Conservation (phyloP, 2,797 vertebrate species). For the Coendou prehensilis region DNA sequence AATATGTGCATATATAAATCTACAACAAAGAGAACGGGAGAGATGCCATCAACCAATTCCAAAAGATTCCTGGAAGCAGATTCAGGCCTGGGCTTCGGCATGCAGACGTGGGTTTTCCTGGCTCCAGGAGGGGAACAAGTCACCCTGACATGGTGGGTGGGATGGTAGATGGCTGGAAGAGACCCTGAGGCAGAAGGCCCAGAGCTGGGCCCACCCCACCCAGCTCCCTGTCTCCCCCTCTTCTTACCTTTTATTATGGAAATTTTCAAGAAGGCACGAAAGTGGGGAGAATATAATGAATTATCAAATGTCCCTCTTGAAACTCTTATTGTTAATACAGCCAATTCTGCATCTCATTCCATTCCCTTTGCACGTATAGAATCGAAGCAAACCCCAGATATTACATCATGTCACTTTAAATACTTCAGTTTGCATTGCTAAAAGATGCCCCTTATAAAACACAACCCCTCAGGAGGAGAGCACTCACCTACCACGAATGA, state of each 20-base stretch:
- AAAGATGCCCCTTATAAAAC: background rate
- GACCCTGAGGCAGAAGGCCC: background rate
- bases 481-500: background rate
- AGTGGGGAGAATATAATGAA: background rate
- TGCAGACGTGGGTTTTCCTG: background rate
- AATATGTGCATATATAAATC: conserved; percentile 46
- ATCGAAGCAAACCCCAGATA: background rate
- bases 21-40: background rate
- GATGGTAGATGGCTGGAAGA: background rate
- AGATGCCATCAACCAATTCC: background rate
- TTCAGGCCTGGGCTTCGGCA: background rate
- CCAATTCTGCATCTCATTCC: background rate
- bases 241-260: background rate
- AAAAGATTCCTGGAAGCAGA: background rate
- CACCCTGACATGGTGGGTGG: background rate
- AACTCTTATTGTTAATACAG: background rate
- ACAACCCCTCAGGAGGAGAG: background rate
- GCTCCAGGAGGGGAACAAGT: background rate
- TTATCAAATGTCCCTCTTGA: background rate
- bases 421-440: background rate
- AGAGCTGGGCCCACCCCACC: too few species aligned
- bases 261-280: background rate
- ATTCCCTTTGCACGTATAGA: background rate
- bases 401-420: background rate
- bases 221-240: too few species aligned